Evolutionary conservation across 2,797 vertebrate species (phyloP).

Genomic region (Argentina silus): DNA sequence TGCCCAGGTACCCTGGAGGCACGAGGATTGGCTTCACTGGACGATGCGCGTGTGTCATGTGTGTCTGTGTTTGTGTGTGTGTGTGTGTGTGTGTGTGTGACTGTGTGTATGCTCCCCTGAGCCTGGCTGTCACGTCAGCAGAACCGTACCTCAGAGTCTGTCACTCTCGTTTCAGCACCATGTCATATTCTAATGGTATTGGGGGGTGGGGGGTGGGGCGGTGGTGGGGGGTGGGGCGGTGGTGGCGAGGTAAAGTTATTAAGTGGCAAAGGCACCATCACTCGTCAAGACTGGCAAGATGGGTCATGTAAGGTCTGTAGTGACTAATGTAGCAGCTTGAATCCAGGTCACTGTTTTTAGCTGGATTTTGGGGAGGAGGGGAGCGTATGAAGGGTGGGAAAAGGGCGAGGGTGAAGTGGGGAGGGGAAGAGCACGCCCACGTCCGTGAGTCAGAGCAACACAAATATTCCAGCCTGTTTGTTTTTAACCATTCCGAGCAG

Average conservation of each 20-base stretch:
- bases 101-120: slow-evolving; percentile 42
- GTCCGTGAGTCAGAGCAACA: slow-evolving; percentile 45
- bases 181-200: slow-evolving; percentile 55
- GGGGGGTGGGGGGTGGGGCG: neutral
- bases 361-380: slow-evolving; percentile 48
- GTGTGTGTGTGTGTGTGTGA: slow-evolving; percentile 13
- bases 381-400: slow-evolving; percentile 21
- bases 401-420: neutral
- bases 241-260: neutral
- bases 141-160: slow-evolving; percentile 39
- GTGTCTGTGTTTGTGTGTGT: slow-evolving; percentile 20
- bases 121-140: slow-evolving; percentile 43
- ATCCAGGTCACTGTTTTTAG: slow-evolving; percentile 70
- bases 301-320: slow-evolving; percentile 59
- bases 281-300: slow-evolving; percentile 50
- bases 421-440: slow-evolving; percentile 40
- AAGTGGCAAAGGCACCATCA: slow-evolving; percentile 49
- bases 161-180: slow-evolving; percentile 56
- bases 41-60: slow-evolving; percentile 21
- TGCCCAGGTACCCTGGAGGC: slow-evolving; percentile 56
- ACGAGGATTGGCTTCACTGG: slow-evolving; percentile 44
- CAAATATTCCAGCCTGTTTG: slow-evolving; percentile 39
- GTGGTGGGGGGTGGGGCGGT: neutral
- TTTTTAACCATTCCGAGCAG: slow-evolving; percentile 33
- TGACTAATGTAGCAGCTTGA: slow-evolving; percentile 65